phyloP scores from a whole-genome alignment of 1,140 invertebrate genomes.

The Drosophila sturtevanti region DNA sequence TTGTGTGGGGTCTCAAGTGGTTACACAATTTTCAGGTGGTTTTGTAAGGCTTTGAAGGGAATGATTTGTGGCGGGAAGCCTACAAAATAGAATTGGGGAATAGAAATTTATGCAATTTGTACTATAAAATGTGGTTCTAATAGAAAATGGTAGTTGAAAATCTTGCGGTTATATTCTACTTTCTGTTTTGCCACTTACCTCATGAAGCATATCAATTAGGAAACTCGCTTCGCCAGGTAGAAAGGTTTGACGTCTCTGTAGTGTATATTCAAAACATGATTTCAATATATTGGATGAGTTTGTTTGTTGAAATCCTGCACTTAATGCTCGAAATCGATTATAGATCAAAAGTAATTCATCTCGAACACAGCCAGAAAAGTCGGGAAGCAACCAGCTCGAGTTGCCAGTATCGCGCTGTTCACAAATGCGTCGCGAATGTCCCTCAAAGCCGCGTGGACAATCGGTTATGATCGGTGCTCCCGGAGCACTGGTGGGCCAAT shows the following conservation, averaged over 20 bases:
- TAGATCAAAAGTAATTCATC: conserved; percentile 86
- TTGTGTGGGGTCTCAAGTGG: conserved; percentile 25
- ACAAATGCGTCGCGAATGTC: conserved; percentile 84
- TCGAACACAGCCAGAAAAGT: conserved; percentile 89
- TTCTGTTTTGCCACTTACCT: conserved; percentile 76
- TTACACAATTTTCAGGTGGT: conserved; percentile 19
- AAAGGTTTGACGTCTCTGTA: conserved; percentile 69
- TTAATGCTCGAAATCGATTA: conserved; percentile 86
- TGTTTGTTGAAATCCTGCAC: conserved; percentile 87
- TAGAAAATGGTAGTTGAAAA: too few species aligned
- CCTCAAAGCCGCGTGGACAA: conserved; percentile 85
- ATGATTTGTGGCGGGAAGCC: conserved; percentile 9
- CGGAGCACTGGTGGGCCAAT: conserved; percentile 86
- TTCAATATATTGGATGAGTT: conserved; percentile 83
- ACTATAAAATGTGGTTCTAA: neutral
- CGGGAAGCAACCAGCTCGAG: conserved; percentile 88
- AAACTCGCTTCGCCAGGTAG: conserved; percentile 81
- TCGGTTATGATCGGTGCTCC: conserved; percentile 85
- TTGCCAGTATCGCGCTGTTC: conserved; percentile 85
- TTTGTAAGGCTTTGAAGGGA: conserved; percentile 34
- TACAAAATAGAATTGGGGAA: neutral
- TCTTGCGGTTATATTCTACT: too few species aligned
- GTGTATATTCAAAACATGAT: conserved; percentile 76
- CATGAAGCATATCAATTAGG: conserved; percentile 79
- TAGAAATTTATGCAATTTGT: neutral